Conservation (phyloP, 2,888 invertebrate species). For the Rutpela maculata region DNA sequence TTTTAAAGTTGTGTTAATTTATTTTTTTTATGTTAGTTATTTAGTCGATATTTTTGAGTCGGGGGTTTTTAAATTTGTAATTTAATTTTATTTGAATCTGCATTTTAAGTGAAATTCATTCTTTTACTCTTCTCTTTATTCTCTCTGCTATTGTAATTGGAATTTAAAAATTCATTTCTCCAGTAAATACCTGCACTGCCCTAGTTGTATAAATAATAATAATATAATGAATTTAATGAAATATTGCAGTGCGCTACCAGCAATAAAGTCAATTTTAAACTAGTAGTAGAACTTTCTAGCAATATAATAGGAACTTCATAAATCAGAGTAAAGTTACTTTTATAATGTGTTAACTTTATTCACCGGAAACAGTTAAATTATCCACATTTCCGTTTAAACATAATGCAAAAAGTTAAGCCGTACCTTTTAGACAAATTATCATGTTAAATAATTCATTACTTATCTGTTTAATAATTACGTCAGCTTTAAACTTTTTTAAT, state of each 20-base stretch:
- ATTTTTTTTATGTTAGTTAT: no score
- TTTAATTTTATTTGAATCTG: no score
- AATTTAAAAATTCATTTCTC: not conserved
- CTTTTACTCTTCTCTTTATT: no score
- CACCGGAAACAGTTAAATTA: slow-evolving; percentile 3
- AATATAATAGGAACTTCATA: slow-evolving; percentile 1
- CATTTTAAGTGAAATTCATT: no score
- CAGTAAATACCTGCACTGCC: not conserved
- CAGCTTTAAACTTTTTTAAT: not conserved
- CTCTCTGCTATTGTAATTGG: not conserved
- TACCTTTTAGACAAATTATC: not conserved
- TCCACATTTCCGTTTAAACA: slow-evolving; percentile 1
- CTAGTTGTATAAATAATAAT: not conserved
- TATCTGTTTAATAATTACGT: not conserved
- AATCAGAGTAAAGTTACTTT: not conserved
- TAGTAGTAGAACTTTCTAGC: not conserved
- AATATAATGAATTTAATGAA: not conserved
- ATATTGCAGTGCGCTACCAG: not conserved
- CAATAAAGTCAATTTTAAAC: not conserved
- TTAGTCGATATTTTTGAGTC: no score
- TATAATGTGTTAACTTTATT: not conserved
- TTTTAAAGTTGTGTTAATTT: no score
- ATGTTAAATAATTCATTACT: not conserved
- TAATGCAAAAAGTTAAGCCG: not conserved
- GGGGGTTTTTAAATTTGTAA: no score